Evolutionary conservation across 1,140 invertebrate genomes (phyloP), one percentile per base, ranked within the genome.

Genomic region (Drosophila trapezifrons): DNA sequence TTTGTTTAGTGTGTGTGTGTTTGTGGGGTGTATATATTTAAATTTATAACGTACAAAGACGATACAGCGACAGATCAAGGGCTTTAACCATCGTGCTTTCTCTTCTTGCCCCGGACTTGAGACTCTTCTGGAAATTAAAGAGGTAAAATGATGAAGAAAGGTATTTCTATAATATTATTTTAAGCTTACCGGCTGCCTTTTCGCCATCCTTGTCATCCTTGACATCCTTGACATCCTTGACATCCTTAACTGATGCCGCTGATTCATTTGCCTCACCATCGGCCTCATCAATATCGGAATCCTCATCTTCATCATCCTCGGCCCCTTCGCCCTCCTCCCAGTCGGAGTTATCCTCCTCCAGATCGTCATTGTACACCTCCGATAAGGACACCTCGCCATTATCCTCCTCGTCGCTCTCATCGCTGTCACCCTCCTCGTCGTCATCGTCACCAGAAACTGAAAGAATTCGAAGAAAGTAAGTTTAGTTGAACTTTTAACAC

Each of bases 81-180:
- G 51, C 15, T 43, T 78, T 91, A 91, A 83, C 87, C 90, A 71
- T 96, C 95, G 82, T 94, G 93, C 94, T 96, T 96, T 94, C 95
- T 94, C 89, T 96, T 96, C 90, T 95, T 95, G 58, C 95, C 95
- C 93, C 94, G 92, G 49, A 93, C 93, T 78, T 93, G 93, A 80
- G 93, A 91, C 64, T 94, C 94, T 92, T 91, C 75, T 89, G 80
- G 8, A 69, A 59, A 43, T 25, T 37, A 9, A 43, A 45, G 10
- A 32, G 8, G 8, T 32, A 6, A 52, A 25, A 38, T 20, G 37
- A 4, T 12, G 8, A 27, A 42, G 32, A n/a, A 25, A 1, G 12
- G 37, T 43, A 20, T 0, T 17, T 10, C 6, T 17, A 2, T 7
- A 2, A 1, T 9, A 15, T 4, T 4, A 35, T 52, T 20, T 0